phyloP scores from a whole-genome alignment of 2,888 invertebrate genomes.

The Dyspetes luteomarginatus region DNA sequence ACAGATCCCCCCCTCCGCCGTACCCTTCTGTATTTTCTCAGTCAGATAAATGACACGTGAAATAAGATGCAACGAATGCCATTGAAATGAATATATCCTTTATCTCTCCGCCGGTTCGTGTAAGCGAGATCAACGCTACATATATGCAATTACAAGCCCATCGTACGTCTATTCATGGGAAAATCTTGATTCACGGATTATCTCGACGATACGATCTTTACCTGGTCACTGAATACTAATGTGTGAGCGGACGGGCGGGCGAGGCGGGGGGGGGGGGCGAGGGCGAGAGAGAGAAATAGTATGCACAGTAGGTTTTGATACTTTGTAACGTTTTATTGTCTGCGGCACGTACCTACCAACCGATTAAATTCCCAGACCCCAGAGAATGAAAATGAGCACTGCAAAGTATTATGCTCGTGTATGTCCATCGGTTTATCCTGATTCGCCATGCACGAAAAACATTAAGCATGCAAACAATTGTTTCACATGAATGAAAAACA shows the following conservation, averaged over 20 bases:
- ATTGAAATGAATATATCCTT: slow-evolving; percentile 29
- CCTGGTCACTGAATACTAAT: neutral
- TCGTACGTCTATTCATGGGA: slow-evolving; percentile 54
- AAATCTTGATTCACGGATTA: slow-evolving; percentile 55
- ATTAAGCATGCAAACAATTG: too few species aligned
- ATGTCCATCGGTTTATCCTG: neutral
- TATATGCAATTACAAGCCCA: slow-evolving; percentile 44
- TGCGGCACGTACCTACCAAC: slow-evolving; percentile 6
- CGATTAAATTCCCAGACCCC: slow-evolving; percentile 27
- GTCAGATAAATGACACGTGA: slow-evolving; percentile 14
- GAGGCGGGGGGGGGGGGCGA: too few species aligned
- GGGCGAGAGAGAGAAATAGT: slow-evolving; percentile 28
- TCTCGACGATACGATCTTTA: slow-evolving; percentile 55
- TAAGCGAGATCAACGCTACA: neutral
- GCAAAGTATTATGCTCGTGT: neutral
- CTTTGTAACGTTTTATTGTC: slow-evolving; percentile 40
- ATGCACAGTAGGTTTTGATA: slow-evolving; percentile 27
- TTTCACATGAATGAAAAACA: too few species aligned
- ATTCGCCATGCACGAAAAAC: too few species aligned
- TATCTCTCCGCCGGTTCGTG: neutral
- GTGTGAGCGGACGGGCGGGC: neutral
- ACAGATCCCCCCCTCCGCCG: neutral
- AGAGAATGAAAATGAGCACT: neutral
- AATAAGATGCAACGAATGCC: slow-evolving; percentile 28
- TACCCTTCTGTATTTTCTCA: neutral